Evolutionary conservation across 2,113 vertebrate genomes (phyloP).

Genomic region (Pristiophorus japonicus): DNA sequence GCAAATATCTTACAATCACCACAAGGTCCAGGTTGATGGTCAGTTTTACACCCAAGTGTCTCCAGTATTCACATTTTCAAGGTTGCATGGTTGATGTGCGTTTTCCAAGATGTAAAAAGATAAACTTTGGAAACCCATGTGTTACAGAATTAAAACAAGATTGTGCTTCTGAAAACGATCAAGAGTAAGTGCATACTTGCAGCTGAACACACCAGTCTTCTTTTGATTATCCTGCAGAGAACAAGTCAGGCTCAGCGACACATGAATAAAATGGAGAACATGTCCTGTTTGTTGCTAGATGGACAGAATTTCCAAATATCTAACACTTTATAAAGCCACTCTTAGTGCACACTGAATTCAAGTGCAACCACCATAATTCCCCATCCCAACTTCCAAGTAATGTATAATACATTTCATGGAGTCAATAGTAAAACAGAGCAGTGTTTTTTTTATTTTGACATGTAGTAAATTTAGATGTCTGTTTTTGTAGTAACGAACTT

Average conservation of each 20-base stretch:
- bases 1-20: constrained; percentile 32
- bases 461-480: not conserved
- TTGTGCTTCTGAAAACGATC: constrained; percentile 29
- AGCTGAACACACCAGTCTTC: not conserved
- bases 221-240: not conserved
- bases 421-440: not conserved
- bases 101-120: constrained; percentile 31
- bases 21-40: not conserved
- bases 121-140: not conserved
- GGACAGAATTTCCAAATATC: not conserved
- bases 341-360: not conserved
- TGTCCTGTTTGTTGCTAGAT: not conserved
- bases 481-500: not conserved
- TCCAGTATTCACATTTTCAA: constrained; percentile 35
- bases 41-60: constrained; percentile 13
- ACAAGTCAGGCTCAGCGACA: not conserved
- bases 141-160: not conserved
- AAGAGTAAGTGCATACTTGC: not conserved
- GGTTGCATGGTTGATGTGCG: constrained; percentile 34
- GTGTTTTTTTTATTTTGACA: not conserved
- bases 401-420: not conserved
- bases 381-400: not conserved
- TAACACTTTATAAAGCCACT: not conserved
- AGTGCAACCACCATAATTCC: not conserved
- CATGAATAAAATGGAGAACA: not conserved